Percentiles rank a stretch among this genome's conserved stretches.
Conservation (phyloP, 1,140 invertebrate genomes). For the Drosophila lacteicornis region DNA sequence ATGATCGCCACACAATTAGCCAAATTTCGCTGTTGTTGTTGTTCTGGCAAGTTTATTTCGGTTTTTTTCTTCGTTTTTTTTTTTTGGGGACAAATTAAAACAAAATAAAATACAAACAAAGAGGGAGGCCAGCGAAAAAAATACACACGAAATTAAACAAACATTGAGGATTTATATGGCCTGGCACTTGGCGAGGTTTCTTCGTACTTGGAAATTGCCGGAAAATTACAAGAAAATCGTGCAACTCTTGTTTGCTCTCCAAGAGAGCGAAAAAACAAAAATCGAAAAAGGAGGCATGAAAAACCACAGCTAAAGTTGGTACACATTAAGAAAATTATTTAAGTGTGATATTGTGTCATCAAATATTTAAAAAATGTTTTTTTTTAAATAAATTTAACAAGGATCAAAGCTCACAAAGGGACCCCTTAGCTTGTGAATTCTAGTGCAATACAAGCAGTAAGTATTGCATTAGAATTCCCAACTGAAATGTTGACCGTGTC, state of each 20-base stretch:
- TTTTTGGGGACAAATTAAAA: conserved; percentile 73
- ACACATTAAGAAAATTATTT: neutral
- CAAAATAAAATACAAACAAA: conserved; percentile 58
- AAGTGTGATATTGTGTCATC: neutral
- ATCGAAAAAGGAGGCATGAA: conserved; percentile 57
- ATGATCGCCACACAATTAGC: conserved; percentile 80
- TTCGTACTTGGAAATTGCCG: conserved; percentile 65
- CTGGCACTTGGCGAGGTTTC: conserved; percentile 37
- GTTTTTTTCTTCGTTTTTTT: neutral
- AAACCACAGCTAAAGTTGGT: conserved; percentile 33
- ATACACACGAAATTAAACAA: conserved; percentile 78
- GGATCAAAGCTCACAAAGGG: no score
- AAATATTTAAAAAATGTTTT: neutral
- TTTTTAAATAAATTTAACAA: no score
- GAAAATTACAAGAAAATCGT: conserved; percentile 83
- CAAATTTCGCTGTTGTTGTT: conserved; percentile 61
- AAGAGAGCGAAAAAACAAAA: conserved; percentile 36
- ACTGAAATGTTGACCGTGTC: no score
- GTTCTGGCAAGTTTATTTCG: conserved; percentile 57
- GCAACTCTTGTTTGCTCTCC: conserved; percentile 75
- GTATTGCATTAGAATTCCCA: no score
- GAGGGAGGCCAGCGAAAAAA: conserved; percentile 28
- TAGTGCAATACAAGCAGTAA: no score
- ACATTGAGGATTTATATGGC: conserved; percentile 75
- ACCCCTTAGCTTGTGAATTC: no score